phyloP scores from a whole-genome alignment of 2,888 invertebrate species.

The Eupithecia subfuscata region DNA sequence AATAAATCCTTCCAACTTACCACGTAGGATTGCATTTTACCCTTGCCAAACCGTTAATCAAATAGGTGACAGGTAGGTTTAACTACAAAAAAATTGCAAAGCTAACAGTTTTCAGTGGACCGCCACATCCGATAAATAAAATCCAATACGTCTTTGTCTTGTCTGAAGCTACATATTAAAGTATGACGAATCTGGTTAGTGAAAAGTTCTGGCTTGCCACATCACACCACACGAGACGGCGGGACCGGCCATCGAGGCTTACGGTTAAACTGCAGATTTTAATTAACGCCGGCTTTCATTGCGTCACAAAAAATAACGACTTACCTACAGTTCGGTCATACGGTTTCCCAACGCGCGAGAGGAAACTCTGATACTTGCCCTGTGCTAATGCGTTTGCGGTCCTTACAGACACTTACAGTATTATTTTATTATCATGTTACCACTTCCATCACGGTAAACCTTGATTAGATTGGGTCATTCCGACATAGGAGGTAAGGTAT shows the following conservation, averaged over 20 bases:
- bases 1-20: slow-evolving; percentile 43
- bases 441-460: slow-evolving; percentile 16
- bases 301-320: slow-evolving; percentile 62
- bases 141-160: neutral
- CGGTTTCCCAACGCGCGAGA: slow-evolving; percentile 53
- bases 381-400: slow-evolving; percentile 39
- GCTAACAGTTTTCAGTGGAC: neutral
- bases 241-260: slow-evolving; percentile 40
- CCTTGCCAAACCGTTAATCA: neutral
- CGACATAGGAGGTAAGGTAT: slow-evolving; percentile 13
- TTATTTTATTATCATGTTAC: slow-evolving; percentile 33
- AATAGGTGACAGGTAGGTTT: neutral
- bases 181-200: slow-evolving; percentile 29
- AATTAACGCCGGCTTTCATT: slow-evolving; percentile 70
- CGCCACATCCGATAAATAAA: neutral
- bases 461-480: slow-evolving; percentile 27
- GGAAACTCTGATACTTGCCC: slow-evolving; percentile 40
- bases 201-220: slow-evolving; percentile 35
- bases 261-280: slow-evolving; percentile 68
- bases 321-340: slow-evolving; percentile 55
- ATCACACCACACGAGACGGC: slow-evolving; percentile 30
- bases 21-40: neutral
- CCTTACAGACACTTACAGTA: slow-evolving; percentile 26
- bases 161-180: slow-evolving; percentile 21
- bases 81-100: neutral